A percentile compares a stretch with the other conserved stretches of the same genome.
Evolutionary conservation across 2,888 invertebrate species (phyloP).

Genomic region (Escarpia spicata): DNA sequence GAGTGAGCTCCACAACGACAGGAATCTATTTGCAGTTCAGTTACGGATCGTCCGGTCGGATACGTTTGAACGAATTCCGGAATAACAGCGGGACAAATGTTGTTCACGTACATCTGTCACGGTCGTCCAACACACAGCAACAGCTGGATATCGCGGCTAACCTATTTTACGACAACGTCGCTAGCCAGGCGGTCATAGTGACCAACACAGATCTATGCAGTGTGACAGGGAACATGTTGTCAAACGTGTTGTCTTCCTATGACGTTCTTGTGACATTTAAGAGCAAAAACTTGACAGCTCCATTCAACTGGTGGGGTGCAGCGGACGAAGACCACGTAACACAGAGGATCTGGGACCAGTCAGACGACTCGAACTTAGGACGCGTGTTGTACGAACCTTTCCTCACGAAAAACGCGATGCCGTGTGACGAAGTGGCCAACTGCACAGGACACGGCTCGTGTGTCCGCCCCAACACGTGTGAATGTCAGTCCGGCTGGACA

Average conservation of each 20-base stretch:
- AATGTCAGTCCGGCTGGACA: conserved; percentile 33
- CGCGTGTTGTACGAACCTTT: conserved; percentile 17
- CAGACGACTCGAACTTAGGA: no score
- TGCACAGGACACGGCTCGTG: conserved; percentile 35
- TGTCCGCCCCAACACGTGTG: conserved; percentile 30
- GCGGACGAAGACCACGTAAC: no score
- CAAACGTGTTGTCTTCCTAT: conserved; percentile 23
- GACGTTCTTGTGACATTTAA: conserved; percentile 14
- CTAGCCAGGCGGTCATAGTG: conserved; percentile 20
- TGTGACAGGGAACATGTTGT: conserved; percentile 28
- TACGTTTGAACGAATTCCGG: conserved; percentile 26
- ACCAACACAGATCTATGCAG: conserved; percentile 18
- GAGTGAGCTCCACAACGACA: neutral
- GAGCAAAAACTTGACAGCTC: no score
- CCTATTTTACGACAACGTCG: conserved; percentile 26
- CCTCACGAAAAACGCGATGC: conserved; percentile 25
- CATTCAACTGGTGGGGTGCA: no score
- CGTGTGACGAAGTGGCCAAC: conserved; percentile 29
- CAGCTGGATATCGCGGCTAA: conserved; percentile 24
- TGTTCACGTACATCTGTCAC: neutral
- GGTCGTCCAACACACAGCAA: neutral
- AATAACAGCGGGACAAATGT: conserved; percentile 26
- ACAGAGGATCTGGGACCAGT: no score
- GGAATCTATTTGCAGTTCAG: neutral
- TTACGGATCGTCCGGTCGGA: neutral